Evolutionary conservation across 2,113 vertebrate genomes (phyloP), one percentile per base, ranked within the genome.

Genomic region (Petrocephalus zakoni): DNA sequence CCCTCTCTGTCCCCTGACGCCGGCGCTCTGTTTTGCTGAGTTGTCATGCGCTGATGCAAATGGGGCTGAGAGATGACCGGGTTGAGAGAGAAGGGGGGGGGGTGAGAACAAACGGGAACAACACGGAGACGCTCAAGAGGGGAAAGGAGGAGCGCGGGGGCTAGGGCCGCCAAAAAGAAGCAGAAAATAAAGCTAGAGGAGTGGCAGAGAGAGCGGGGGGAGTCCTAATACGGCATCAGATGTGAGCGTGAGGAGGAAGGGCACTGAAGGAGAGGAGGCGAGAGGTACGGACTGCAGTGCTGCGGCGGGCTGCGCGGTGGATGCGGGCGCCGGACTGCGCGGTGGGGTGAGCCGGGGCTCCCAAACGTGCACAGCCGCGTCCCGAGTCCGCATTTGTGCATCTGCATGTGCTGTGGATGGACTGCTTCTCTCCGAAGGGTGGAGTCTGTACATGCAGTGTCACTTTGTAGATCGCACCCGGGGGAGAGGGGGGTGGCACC

Each of bases 11-110:
- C 47, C 6, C 8, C 15, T 88, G 52, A 34, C 56, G 42, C 53
- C 17, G 13, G 89, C 85, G 58, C 81, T 52, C 15, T 91, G 13
- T 93, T 94, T 89, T 94, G 95, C 95, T 94, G 95, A 95, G 91
- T 92, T 92, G 88, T 93, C 91, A 92, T 91, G 91, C 93, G 82
- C 51, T 90, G 87, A 88, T 88, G 83, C 89, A 82, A 58, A 86
- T 58, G 7, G 83, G 42, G 87, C 82, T 64, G 81, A 55, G 49
- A 85, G 87, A 78, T 34, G n/a, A 22, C 91, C 91, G 89, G 91
- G 92, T 88, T 89, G 42, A 42, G 42, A 42, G 42, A 3, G 42
- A 42, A 42, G 42, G 17, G 72, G 46, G 89, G 19, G 29, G 52
- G 55, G 87, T 81, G 34, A 37, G 87, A 91, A 78, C 89, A 91